Base-by-base conservation (phyloP, 2,888 invertebrate species). In the Agrilus mali region DNA sequence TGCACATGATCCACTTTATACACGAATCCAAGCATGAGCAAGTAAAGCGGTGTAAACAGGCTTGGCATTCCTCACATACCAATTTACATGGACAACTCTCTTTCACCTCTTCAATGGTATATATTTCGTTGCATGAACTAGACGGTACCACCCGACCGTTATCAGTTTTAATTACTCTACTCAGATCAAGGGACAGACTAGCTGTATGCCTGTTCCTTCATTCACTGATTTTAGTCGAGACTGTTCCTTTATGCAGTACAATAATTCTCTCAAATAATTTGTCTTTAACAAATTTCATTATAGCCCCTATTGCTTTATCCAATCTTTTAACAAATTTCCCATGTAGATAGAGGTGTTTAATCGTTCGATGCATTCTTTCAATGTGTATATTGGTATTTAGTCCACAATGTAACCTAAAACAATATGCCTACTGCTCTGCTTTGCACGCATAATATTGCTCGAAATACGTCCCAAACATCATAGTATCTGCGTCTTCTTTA, bases 1-100 rank as follows among this genome's bases (percentile, higher is more conserved):
- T 20, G 6, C 20, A 20, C 20, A 20, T 20, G 20, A 44, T 50
- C 53, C 46, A 17, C 48, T 34, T 41, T 13, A 41, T 34, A 33
- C 12, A n/a, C 4, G 3, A 10, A 16, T 41, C 41, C 16, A 14
- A 10, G 34, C 41, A 41, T 13, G 41, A 15, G n/a, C 41, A 41
- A n/a, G 14, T 41, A 17, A 4, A 20, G 3, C 6, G 3, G 6
- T 20, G 20, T 4, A 20, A 8, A 17, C 41, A 41, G 22, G n/a
- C 13, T 10, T 34, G 15, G 17, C 35, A 41, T 7, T 34, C 34
- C 4, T 41, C 17, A 27, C 41, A 41, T 5, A 16, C 33, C 7
- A 40, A 33, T 12, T 40, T 22, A 14, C 40, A 40, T 17, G 12
- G 31, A 33, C 10, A 32, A n/a, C 6, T 6, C 6, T 3, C 20